Evolutionary conservation across 2,797 vertebrate genomes (phyloP).

Genomic region (Pelodytes ibericus): DNA sequence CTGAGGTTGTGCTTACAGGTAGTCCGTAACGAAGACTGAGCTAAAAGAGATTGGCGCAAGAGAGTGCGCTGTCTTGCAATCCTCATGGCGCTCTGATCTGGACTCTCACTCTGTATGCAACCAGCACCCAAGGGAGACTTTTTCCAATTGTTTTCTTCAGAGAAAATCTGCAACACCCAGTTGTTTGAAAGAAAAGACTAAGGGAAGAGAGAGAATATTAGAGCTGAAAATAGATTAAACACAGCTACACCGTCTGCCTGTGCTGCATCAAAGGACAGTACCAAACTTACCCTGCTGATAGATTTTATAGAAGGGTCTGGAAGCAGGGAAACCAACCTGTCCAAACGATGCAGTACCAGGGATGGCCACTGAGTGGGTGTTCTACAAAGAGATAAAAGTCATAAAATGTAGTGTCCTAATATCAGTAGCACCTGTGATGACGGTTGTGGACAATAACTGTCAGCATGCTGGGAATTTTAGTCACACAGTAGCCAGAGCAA

Average conservation of each 20-base stretch:
- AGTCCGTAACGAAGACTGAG: neutral
- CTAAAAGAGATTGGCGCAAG: neutral
- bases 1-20: constrained; percentile 33
- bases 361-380: constrained; percentile 17
- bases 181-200: constrained; percentile 7
- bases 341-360: constrained; percentile 24
- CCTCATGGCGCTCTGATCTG: neutral
- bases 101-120: constrained; percentile 12
- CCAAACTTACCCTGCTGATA: constrained; percentile 29
- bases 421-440: no score
- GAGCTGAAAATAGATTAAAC: neutral
- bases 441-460: no score
- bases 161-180: constrained; percentile 16
- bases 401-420: no score
- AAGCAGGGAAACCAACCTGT: constrained; percentile 31
- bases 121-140: constrained; percentile 11
- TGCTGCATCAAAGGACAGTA: neutral
- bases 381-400: constrained; percentile 4
- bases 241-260: neutral
- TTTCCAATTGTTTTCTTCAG: constrained; percentile 24
- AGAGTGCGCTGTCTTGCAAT: constrained; percentile 14
- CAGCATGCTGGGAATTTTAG: no score
- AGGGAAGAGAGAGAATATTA: neutral
- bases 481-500: no score
- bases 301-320: constrained; percentile 14